Evolutionary conservation across 2,888 invertebrate species (phyloP).

Genomic region (Xiphydria camelus): DNA sequence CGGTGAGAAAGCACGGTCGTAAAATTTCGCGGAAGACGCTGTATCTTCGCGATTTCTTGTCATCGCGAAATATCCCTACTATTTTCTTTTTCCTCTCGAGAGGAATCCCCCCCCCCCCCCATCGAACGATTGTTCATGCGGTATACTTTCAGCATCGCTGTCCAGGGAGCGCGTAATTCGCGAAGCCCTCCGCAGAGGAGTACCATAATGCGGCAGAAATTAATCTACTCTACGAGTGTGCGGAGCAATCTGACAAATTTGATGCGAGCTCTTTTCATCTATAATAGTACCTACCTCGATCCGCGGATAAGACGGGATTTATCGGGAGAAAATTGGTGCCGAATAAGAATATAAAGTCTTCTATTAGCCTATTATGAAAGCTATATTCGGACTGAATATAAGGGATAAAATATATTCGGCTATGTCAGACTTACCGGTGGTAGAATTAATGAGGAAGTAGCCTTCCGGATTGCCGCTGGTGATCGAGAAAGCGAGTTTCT

Average conservation of each 20-base stretch:
- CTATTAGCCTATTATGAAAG: neutral
- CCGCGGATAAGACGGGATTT: neutral
- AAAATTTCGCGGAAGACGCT: neutral
- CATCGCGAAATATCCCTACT: neutral
- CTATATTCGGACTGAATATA: slow-evolving; percentile 19
- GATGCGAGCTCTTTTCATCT: too few relatives aligned
- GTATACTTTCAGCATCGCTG: too few relatives aligned
- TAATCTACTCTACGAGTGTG: too few relatives aligned
- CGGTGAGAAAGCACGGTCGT: neutral
- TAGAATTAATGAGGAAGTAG: slow-evolving; percentile 83
- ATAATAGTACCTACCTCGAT: too few relatives aligned
- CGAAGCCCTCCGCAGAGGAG: too few relatives aligned
- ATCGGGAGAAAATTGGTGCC: neutral
- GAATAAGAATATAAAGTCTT: neutral
- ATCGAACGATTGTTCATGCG: too few relatives aligned
- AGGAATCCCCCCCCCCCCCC: neutral
- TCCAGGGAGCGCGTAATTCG: too few relatives aligned
- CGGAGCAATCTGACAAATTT: too few relatives aligned
- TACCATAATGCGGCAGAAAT: too few relatives aligned
- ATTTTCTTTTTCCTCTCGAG: neutral
- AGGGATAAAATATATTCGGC: neutral
- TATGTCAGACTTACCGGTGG: slow-evolving; percentile 69
- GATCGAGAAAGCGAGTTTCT: slow-evolving; percentile 78
- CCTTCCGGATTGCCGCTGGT: slow-evolving; percentile 90
- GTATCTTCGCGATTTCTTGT: neutral